Percentiles rank a stretch among this genome's conserved stretches.
phyloP scores from a whole-genome alignment of 2,888 invertebrate genomes.

The Ormia ochracea region DNA sequence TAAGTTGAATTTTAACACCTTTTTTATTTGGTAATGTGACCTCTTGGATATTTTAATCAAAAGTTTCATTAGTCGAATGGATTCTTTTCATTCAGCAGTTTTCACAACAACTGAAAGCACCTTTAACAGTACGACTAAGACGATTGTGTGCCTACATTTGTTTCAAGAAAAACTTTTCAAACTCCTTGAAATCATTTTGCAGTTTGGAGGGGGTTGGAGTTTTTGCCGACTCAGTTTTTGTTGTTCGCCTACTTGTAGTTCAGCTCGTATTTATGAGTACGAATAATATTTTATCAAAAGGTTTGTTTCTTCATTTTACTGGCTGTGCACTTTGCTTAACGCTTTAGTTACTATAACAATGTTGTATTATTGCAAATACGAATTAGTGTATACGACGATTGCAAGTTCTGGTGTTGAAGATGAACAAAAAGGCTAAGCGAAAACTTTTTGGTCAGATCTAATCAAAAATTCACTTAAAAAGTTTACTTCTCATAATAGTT shows the following conservation, averaged over 20 bases:
- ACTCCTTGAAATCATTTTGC: constrained; percentile 27
- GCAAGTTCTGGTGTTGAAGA: constrained; percentile 61
- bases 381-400: constrained; percentile 53
- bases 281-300: constrained; percentile 42
- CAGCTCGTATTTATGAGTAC: not conserved
- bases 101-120: constrained; percentile 36
- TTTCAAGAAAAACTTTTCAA: constrained; percentile 34
- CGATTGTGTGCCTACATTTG: constrained; percentile 27
- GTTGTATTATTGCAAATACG: constrained; percentile 40
- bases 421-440: constrained; percentile 40
- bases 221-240: not conserved
- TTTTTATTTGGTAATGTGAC: too few relatives aligned
- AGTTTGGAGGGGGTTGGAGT: not conserved
- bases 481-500: constrained; percentile 61
- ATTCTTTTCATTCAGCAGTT: not conserved
- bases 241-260: not conserved
- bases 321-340: constrained; percentile 31
- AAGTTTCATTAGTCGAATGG: not conserved
- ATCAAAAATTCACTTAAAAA: constrained; percentile 76
- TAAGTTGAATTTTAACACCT: too few relatives aligned
- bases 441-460: constrained; percentile 73
- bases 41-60: not conserved
- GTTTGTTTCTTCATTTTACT: not conserved
- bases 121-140: constrained; percentile 18
- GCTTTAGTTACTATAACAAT: constrained; percentile 24